Conservation (phyloP, 2,888 invertebrate genomes). For the Alentia gelatinosa region DNA sequence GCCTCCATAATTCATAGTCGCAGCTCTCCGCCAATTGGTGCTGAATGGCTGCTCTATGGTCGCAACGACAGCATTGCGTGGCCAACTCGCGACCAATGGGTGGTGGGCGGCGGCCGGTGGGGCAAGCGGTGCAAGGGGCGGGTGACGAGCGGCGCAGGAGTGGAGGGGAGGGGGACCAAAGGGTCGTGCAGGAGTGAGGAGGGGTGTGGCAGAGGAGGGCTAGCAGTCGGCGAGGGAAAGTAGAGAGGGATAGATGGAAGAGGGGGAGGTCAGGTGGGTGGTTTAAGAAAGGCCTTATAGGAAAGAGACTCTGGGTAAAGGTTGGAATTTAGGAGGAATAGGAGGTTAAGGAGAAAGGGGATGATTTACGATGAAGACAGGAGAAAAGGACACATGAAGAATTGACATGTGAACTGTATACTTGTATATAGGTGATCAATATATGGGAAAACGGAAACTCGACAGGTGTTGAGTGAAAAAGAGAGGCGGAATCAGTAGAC, state of each 20-base stretch:
- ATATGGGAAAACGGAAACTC: no score
- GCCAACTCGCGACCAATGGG: not conserved
- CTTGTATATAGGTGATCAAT: no score
- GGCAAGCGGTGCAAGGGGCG: not conserved
- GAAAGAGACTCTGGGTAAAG: no score
- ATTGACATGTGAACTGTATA: no score
- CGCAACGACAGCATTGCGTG: constrained; percentile 15
- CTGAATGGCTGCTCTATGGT: constrained; percentile 5
- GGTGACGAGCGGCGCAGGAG: not conserved
- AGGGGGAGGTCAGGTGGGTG: not conserved
- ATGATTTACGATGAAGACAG: no score
- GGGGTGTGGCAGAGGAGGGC: not conserved
- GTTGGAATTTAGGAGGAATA: no score
- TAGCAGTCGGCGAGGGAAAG: not conserved
- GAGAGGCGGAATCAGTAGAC: no score
- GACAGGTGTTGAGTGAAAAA: no score
- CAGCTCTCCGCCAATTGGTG: constrained; percentile 19
- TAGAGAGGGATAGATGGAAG: not conserved
- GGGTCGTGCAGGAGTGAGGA: not conserved
- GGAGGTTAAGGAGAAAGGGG: no score
- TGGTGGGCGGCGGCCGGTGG: not conserved
- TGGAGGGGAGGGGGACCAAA: not conserved
- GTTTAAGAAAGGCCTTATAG: no score
- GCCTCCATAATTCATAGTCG: constrained; percentile 37
- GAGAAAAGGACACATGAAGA: no score